phyloP scores from a whole-genome alignment of 2,888 invertebrate genomes.

The Hoplodrina ambigua region DNA sequence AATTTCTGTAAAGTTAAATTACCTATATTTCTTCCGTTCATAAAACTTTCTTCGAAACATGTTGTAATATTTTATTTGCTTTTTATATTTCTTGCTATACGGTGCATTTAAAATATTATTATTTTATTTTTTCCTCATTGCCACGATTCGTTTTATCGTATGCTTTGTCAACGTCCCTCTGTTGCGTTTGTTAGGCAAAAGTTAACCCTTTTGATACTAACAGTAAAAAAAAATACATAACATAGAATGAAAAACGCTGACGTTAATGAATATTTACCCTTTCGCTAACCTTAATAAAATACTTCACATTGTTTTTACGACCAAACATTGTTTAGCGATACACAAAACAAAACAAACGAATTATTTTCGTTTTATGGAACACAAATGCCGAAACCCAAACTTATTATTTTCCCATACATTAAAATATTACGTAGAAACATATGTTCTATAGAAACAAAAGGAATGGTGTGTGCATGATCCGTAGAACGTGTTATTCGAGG shows the following conservation, averaged over 20 bases:
- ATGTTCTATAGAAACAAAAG: constrained; percentile 18
- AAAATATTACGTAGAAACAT: constrained; percentile 14
- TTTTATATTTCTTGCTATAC: background rate
- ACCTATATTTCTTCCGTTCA: no score
- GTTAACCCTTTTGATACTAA: constrained; percentile 32
- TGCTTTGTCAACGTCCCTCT: constrained; percentile 16
- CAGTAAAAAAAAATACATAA: constrained; percentile 28
- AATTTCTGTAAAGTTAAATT: no score
- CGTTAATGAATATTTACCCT: constrained; percentile 49
- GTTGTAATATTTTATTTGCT: background rate
- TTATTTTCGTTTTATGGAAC: constrained; percentile 23
- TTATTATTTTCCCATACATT: constrained; percentile 19
- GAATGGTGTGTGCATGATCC: background rate
- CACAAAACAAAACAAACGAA: constrained; percentile 18
- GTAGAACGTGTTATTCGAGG: constrained; percentile 6
- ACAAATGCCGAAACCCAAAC: constrained; percentile 3
- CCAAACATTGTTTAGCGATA: constrained; percentile 38
- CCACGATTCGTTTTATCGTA: constrained; percentile 19
- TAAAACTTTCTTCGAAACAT: no score
- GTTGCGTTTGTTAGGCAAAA: constrained; percentile 47
- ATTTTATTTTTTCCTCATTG: constrained; percentile 7
- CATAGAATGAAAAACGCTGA: constrained; percentile 47
- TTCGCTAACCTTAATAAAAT: constrained; percentile 51
- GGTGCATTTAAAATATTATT: background rate
- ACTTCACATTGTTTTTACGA: constrained; percentile 44